Evolutionary conservation across 2,797 vertebrate species (phyloP), one percentile per base, ranked within the genome.

Genomic region (Peromyscus nudipes): DNA sequence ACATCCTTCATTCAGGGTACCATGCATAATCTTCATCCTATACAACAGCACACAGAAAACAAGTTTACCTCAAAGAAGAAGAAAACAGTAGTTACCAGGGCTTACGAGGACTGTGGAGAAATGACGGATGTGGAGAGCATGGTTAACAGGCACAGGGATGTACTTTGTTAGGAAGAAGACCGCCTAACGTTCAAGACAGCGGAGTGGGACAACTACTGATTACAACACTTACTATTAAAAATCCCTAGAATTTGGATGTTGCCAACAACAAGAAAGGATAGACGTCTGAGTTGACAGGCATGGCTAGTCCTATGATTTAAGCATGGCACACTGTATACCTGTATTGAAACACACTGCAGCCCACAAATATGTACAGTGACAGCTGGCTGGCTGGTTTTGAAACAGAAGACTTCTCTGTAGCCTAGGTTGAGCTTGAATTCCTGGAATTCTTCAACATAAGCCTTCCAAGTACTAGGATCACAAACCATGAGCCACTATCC

Each of bases 1-100:
- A 73, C 14, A 86, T n/a, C 52, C 67, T 67, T 95, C 49, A 83
- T 34, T 92, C 77, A 92, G 89, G 2, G 43, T 40, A 82, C 71
- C 77, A 77, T 2, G 5, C 85, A 85, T 65, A 95, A 81, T 73
- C 55, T 46, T 82, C 75, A n/a, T 52, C 80, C 23, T 52, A 34
- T 34, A 79, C 46, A 84, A 77, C 43, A 82, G 5, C 71, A 49
- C n/a, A 91, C 34, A 52, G 84, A 21, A 84, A 73, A 92, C 43
- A 82, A 46, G 52, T 46, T 88, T 43, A 60, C 75, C 29, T 76
- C 52, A 75, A 67, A 10, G 29, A 75, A 75, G 52, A 43, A 31
- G 2, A 88, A 17, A 71, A 82, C 5, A 82, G 25, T 40, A 19
- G 37, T 62, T 83, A 60, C 7, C 34, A 60, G 21, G 69, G 29